Percentiles rank a stretch among this genome's conserved stretches.
Evolutionary conservation across 2,888 invertebrate genomes (phyloP).

Genomic region (Spialia ferax): DNA sequence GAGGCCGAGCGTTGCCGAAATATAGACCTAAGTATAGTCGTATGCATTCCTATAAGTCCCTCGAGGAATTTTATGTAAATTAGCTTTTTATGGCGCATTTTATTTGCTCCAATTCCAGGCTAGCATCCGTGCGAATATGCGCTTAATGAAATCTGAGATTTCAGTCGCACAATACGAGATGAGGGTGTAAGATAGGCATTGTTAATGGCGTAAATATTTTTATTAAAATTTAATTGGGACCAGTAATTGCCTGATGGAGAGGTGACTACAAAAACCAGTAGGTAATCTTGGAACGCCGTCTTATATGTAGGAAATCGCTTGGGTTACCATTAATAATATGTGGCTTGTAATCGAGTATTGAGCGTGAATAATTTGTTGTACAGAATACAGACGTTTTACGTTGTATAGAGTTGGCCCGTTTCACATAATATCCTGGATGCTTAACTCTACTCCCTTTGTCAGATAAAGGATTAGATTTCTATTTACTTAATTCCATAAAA

Average conservation of each 20-base stretch:
- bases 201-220: constrained; percentile 11
- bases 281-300: too few species aligned
- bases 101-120: constrained; percentile 55
- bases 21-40: constrained; percentile 27
- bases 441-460: too few species aligned
- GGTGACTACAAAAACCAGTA: neutral
- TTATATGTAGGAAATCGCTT: too few species aligned
- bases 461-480: too few species aligned
- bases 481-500: too few species aligned
- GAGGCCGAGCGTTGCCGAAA: constrained; percentile 45
- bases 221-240: neutral
- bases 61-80: constrained; percentile 78
- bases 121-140: constrained; percentile 42
- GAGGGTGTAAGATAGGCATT: constrained; percentile 15
- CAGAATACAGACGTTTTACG: too few species aligned
- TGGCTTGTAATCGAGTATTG: neutral
- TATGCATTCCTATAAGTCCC: constrained; percentile 48
- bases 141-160: constrained; percentile 45
- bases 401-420: too few species aligned
- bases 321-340: neutral
- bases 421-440: too few species aligned
- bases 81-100: constrained; percentile 55
- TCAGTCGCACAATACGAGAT: constrained; percentile 13
- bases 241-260: neutral
- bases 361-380: neutral